Conservation (phyloP, 2,797 vertebrate species). For the Hipposideros larvatus region DNA sequence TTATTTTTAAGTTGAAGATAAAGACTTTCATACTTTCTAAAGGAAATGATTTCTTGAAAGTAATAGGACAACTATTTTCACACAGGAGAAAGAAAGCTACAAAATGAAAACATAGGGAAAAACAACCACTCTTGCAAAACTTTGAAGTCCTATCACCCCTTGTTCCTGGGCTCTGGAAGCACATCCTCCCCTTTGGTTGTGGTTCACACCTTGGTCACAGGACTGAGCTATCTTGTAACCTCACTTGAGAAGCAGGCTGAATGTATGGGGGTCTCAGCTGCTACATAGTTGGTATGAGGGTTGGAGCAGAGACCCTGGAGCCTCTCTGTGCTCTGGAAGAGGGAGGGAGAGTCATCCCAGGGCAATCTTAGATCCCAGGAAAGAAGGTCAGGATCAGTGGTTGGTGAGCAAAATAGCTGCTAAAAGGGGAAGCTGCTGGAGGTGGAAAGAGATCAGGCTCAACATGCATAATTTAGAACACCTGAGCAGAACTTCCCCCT, state of each 20-base stretch:
- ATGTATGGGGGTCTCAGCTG: background rate
- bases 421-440: background rate
- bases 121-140: background rate
- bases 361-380: background rate
- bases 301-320: background rate
- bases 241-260: background rate
- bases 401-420: background rate
- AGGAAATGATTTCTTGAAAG: slow-evolving; percentile 30
- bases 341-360: background rate
- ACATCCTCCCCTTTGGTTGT: background rate
- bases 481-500: background rate
- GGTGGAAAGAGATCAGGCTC: background rate
- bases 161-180: background rate
- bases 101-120: background rate
- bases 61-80: slow-evolving; percentile 15
- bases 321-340: background rate
- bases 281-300: background rate
- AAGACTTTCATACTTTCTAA: slow-evolving; percentile 6
- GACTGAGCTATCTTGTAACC: slow-evolving; percentile 24
- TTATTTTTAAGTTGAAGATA: slow-evolving; percentile 45
- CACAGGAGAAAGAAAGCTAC: background rate
- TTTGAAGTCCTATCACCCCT: slow-evolving; percentile 22
- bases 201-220: slow-evolving; percentile 19
- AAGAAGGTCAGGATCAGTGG: background rate
- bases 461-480: background rate